Evolutionary conservation across 2,888 invertebrate species (phyloP).

Genomic region (Latrodectus hesperus): DNA sequence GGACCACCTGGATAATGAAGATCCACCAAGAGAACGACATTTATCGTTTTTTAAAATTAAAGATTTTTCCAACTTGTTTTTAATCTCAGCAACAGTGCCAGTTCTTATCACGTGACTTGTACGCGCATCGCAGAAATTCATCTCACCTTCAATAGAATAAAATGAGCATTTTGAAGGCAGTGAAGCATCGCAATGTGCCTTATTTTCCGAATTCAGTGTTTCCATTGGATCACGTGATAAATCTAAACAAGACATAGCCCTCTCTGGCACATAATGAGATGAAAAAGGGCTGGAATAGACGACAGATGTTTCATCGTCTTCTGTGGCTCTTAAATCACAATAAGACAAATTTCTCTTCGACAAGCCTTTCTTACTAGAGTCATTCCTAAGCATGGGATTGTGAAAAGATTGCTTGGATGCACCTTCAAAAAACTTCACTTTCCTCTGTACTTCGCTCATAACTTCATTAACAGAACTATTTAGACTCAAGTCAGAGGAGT

Average conservation of each 20-base stretch:
- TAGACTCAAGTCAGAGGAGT: not conserved
- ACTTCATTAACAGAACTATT: not conserved
- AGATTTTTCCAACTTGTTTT: slow-evolving; percentile 40
- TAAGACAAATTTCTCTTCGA: slow-evolving; percentile 37
- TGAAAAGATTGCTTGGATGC: not conserved
- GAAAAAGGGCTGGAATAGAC: slow-evolving; percentile 39
- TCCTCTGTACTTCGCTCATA: slow-evolving; percentile 24
- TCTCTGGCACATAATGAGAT: slow-evolving; percentile 58
- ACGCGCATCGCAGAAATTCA: not conserved
- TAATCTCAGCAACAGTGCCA: slow-evolving; percentile 36
- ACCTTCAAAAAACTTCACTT: slow-evolving; percentile 51
- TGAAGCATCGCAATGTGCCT: not conserved
- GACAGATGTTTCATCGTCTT: not conserved
- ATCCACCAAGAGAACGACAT: not conserved
- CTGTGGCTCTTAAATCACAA: slow-evolving; percentile 42
- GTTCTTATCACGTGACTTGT: slow-evolving; percentile 18
- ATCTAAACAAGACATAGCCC: slow-evolving; percentile 62
- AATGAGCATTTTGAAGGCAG: slow-evolving; percentile 11
- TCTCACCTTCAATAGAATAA: slow-evolving; percentile 14
- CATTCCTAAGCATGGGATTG: not conserved
- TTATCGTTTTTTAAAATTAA: not conserved
- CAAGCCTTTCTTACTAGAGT: not conserved
- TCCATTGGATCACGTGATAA: slow-evolving; percentile 24
- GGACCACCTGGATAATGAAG: slow-evolving; percentile 1
- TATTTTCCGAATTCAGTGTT: not conserved